phyloP scores from a whole-genome alignment of 35 echinoderm and acorn worm species.

The Heliocidaris erythrogramma region DNA sequence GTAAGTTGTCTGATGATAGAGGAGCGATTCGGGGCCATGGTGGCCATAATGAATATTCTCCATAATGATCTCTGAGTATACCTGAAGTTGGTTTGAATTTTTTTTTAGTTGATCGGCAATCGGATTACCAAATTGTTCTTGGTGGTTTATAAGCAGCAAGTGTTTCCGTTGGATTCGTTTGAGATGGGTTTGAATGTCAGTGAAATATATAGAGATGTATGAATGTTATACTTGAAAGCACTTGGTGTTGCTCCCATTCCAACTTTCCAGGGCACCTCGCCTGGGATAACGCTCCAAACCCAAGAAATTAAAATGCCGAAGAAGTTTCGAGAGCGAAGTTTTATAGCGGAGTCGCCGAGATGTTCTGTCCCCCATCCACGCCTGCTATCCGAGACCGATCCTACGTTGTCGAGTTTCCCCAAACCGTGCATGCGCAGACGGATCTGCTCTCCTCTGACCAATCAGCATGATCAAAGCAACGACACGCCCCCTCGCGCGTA shows the following conservation, averaged over 20 bases:
- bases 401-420: not conserved
- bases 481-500: constrained; percentile 25
- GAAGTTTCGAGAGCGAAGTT: constrained; percentile 1
- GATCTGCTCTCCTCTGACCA: not conserved
- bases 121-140: not conserved
- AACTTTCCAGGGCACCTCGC: not conserved
- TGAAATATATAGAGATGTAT: not conserved
- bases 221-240: not conserved
- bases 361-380: not conserved
- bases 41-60: constrained; percentile 33
- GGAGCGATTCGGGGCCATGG: not conserved
- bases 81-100: not conserved
- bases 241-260: not conserved
- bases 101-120: not conserved
- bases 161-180: not conserved
- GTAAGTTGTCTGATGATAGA: not conserved
- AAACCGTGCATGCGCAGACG: not conserved
- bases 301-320: not conserved
- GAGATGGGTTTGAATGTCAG: not conserved
- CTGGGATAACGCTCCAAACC: not conserved
- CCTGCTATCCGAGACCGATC: not conserved
- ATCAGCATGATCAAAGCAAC: not conserved
- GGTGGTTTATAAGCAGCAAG: not conserved
- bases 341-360: constrained; percentile 6
- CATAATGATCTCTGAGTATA: constrained; percentile 13